phyloP scores from a whole-genome alignment of 2,113 vertebrate genomes.

The Gambusia holbrooki region DNA sequence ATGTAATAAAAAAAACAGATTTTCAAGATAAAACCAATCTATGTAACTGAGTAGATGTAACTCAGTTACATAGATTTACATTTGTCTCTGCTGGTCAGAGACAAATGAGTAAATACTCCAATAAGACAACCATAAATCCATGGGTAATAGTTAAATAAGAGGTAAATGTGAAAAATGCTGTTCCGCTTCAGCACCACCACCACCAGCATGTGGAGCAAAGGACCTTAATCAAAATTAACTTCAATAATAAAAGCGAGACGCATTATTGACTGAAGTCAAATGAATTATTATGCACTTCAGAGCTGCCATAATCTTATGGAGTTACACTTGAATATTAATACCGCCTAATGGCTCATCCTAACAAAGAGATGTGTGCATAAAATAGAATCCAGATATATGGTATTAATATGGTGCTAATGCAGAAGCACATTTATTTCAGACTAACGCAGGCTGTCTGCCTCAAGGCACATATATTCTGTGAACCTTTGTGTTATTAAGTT shows the following conservation, averaged over 20 bases:
- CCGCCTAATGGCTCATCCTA: conserved; percentile 7
- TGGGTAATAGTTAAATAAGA: neutral
- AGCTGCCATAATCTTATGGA: neutral
- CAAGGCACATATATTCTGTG: conserved; percentile 18
- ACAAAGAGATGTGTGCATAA: conserved; percentile 3
- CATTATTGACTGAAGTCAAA: neutral
- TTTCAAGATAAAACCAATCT: no score
- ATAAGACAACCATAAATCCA: conserved; percentile 6
- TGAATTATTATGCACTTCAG: conserved; percentile 11
- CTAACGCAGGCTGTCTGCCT: conserved; percentile 16
- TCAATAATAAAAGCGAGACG: conserved; percentile 1
- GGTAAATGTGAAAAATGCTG: neutral
- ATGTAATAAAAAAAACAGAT: no score
- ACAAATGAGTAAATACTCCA: conserved; percentile 11
- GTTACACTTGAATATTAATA: conserved; percentile 10
- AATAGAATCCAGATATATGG: conserved; percentile 10
- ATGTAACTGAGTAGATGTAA: conserved; percentile 8
- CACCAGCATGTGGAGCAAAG: neutral
- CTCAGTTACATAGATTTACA: no score
- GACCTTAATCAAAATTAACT: conserved; percentile 8
- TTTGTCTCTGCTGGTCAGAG: neutral
- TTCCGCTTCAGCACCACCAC: neutral
- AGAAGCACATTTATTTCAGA: conserved; percentile 11
- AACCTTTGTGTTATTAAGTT: conserved; percentile 41
- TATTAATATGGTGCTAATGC: neutral